Percentiles rank a stretch among this genome's conserved stretches.
These are phyloP conservation scores for Phoenicopterus ruber DNA, from an alignment of 2,113 vertebrate genomes.

Conservation along the genomic window DNA sequence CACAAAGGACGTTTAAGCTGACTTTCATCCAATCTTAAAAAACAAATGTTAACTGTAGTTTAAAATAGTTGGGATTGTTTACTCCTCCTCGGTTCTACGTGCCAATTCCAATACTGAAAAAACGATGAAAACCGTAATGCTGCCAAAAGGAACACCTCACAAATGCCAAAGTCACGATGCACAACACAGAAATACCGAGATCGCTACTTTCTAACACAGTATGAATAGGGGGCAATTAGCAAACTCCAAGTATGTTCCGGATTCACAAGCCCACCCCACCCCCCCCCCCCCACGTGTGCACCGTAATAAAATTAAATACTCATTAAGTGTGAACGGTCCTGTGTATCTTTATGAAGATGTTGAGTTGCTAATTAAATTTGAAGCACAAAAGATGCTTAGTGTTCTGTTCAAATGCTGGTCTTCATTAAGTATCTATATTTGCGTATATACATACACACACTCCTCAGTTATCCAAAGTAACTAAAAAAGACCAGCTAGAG, in stretches of 20 bases:
- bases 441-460: background rate
- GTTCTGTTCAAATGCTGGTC: background rate
- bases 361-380: background rate
- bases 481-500: background rate
- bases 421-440: background rate
- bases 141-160: background rate
- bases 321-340: background rate
- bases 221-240: rapidly evolving
- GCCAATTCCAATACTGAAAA: conserved; percentile 15
- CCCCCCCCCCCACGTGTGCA: background rate
- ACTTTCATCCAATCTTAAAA: conserved; percentile 29
- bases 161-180: background rate
- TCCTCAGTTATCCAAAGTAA: background rate
- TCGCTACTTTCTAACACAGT: rapidly evolving
- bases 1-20: conserved; percentile 17
- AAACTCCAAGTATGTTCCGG: background rate
- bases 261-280: background rate
- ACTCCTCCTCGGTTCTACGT: background rate
- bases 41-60: background rate
- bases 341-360: background rate
- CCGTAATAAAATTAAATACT: background rate
- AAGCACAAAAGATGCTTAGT: background rate
- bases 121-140: background rate
- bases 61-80: conserved; percentile 29
- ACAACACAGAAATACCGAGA: background rate